phyloP scores from a whole-genome alignment of 2,797 vertebrate genomes.

The Pseudochirops cupreus region DNA sequence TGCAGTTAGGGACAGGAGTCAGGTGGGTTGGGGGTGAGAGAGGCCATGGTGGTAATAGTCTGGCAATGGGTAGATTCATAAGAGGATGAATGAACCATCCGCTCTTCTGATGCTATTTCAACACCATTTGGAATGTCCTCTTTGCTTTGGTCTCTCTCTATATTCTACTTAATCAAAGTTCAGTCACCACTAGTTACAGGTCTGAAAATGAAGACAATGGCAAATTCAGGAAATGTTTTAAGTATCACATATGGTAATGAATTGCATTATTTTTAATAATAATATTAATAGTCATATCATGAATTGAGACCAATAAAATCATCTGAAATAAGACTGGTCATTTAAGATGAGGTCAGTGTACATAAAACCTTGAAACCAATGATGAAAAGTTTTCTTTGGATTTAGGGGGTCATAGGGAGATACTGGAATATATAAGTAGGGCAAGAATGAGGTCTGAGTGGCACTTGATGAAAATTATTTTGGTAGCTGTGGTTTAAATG shows the following conservation, averaged over 20 bases:
- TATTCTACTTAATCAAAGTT: not conserved
- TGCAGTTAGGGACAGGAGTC: not conserved
- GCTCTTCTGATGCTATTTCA: not conserved
- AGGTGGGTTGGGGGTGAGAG: too few species aligned
- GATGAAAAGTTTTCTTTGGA: not conserved
- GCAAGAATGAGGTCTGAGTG: not conserved
- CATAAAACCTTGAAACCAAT: not conserved
- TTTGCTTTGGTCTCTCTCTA: not conserved
- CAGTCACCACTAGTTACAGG: not conserved
- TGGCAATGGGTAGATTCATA: not conserved
- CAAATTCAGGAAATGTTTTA: not conserved
- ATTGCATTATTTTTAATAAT: not conserved
- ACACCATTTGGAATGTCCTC: not conserved
- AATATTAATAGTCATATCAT: not conserved
- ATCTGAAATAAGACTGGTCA: not conserved
- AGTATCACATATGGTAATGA: not conserved
- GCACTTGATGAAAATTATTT: not conserved
- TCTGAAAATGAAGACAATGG: not conserved
- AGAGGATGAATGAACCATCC: not conserved
- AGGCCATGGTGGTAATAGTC: not conserved
- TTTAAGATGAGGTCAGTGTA: not conserved
- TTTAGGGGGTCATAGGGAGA: not conserved
- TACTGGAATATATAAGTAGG: not conserved
- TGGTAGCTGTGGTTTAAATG: slow-evolving; percentile 5
- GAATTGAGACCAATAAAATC: not conserved